Percentiles rank a stretch among this genome's conserved stretches.
Evolutionary conservation across 92 coral and sea anemone species (phyloP).

Genomic region (Epizoanthus ramosus): DNA sequence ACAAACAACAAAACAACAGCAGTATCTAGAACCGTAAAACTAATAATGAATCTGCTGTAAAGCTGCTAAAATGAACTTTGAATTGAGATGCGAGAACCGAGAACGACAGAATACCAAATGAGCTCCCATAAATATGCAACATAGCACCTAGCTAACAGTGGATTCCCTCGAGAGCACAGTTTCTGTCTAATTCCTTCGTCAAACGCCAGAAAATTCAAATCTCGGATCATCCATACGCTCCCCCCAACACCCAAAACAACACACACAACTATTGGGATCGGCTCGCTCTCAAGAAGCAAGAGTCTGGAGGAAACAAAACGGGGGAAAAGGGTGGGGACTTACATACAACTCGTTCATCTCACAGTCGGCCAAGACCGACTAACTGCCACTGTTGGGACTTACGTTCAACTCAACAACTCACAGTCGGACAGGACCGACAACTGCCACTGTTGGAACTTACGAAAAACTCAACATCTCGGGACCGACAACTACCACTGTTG

Average conservation of each 20-base stretch:
- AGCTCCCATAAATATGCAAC: not conserved
- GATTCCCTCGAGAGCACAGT: too few relatives aligned
- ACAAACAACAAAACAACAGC: constrained; percentile 5
- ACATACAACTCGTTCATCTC: not conserved
- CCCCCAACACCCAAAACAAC: not conserved
- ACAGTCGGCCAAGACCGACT: not conserved
- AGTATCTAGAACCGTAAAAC: not conserved
- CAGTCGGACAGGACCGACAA: constrained; percentile 11
- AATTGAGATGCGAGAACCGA: not conserved
- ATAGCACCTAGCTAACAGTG: too few relatives aligned
- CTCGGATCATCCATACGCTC: not conserved
- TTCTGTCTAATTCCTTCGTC: too few relatives aligned
- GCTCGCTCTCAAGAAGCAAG: not conserved
- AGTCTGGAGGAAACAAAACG: not conserved
- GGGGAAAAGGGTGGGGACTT: not conserved
- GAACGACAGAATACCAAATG: not conserved
- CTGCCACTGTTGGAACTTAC: not conserved
- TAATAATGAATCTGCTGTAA: constrained; percentile 6
- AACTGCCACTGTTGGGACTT: constrained; percentile 9
- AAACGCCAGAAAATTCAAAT: not conserved
- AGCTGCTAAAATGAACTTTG: not conserved
- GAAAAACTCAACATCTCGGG: not conserved
- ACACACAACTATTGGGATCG: not conserved
- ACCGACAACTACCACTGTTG: not conserved
- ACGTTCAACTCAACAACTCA: not conserved